A percentile compares a stretch with the other conserved stretches of the same genome.
Conservation (phyloP, 2,797 vertebrate genomes). For the Sandelia bainsii region DNA sequence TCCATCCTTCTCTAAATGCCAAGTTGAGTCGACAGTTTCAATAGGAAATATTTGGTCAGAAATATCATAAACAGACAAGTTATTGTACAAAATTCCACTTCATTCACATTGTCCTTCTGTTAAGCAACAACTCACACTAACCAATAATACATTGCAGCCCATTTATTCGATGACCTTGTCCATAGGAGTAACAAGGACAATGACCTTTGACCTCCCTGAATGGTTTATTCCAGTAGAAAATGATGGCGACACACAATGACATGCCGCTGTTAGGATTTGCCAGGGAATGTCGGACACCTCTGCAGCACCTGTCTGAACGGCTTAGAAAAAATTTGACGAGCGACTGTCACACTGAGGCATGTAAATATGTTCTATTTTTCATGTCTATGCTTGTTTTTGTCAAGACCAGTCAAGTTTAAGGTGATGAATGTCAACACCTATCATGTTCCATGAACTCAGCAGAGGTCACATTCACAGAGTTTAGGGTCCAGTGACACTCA, state of each 20-base stretch:
- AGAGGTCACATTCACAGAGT: slow-evolving; percentile 27
- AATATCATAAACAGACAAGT: slow-evolving; percentile 15
- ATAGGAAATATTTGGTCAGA: slow-evolving; percentile 30
- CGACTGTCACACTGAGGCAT: slow-evolving; percentile 29
- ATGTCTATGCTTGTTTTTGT: slow-evolving; percentile 27
- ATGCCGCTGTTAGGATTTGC: slow-evolving; percentile 40
- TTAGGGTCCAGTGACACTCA: slow-evolving; percentile 12
- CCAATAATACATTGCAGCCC: slow-evolving; percentile 6
- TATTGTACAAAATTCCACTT: not conserved
- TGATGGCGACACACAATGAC: slow-evolving; percentile 47
- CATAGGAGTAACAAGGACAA: slow-evolving; percentile 22
- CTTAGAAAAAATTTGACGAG: slow-evolving; percentile 54
- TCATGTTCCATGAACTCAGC: slow-evolving; percentile 48
- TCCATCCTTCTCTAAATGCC: slow-evolving; percentile 30
- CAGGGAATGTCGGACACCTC: slow-evolving; percentile 26
- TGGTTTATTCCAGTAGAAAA: slow-evolving; percentile 37
- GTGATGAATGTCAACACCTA: slow-evolving; percentile 32
- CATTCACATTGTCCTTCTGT: not conserved
- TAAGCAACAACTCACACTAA: not conserved
- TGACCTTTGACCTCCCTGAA: slow-evolving; percentile 58
- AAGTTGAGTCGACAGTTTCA: slow-evolving; percentile 20
- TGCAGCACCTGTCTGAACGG: slow-evolving; percentile 46
- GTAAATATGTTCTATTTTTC: slow-evolving; percentile 43
- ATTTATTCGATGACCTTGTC: slow-evolving; percentile 44
- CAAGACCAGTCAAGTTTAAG: slow-evolving; percentile 28